Evolutionary conservation across 2,888 invertebrate species (phyloP).

Genomic region (Polydrusus cervinus): DNA sequence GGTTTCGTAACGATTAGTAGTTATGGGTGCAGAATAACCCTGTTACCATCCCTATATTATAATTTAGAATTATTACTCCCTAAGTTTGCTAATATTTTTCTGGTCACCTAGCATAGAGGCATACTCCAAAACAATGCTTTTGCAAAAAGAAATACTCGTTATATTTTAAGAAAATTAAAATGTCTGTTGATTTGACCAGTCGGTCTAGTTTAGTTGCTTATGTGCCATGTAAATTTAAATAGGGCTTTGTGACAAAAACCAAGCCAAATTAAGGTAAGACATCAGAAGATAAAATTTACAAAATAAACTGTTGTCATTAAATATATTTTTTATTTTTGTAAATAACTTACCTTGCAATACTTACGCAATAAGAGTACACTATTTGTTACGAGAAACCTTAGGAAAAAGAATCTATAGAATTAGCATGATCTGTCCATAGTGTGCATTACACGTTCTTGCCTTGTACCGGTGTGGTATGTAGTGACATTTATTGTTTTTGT

Average conservation of each 20-base stretch:
- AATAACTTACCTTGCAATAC: neutral
- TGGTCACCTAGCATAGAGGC: neutral
- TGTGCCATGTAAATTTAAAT: neutral
- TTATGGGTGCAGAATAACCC: no score
- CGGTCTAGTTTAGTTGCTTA: neutral
- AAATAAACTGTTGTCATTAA: conserved; percentile 1
- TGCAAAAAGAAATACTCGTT: neutral
- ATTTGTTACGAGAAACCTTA: no score
- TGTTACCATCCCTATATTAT: no score
- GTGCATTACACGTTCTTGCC: no score
- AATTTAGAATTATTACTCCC: no score
- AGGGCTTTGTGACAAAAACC: neutral
- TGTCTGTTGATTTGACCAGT: neutral
- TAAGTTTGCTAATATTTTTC: neutral
- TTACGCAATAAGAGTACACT: neutral
- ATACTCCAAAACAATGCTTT: neutral
- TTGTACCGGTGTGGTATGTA: no score
- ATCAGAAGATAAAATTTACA: neutral
- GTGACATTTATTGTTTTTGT: no score
- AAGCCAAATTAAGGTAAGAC: neutral
- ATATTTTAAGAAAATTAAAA: neutral
- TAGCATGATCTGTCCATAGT: no score
- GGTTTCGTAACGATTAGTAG: no score
- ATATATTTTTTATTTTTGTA: neutral
- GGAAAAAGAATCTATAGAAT: no score